Conservation (phyloP, 2,888 invertebrate genomes). For the Mesorhabditis sp. region DNA sequence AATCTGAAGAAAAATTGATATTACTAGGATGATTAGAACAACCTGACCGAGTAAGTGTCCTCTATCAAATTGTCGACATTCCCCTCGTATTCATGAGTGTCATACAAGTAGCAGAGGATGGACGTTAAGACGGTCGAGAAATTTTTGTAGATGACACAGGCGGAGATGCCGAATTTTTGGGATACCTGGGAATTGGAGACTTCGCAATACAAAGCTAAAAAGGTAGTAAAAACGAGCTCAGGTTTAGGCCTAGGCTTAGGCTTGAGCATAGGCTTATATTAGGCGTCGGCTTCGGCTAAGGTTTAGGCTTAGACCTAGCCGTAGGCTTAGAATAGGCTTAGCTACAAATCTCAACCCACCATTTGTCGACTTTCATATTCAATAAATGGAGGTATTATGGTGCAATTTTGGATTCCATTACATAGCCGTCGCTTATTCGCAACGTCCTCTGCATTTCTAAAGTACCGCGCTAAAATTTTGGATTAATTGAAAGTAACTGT, state of each 20-base stretch:
- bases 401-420: neutral
- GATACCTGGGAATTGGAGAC: neutral
- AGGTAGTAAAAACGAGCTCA: too few species aligned
- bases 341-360: neutral
- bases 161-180: neutral
- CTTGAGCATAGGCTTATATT: too few species aligned
- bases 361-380: constrained; percentile 5
- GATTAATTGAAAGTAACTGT: too few species aligned
- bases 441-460: neutral
- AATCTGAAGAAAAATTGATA: neutral
- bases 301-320: neutral
- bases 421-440: neutral
- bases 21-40: neutral
- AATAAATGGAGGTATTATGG: neutral
- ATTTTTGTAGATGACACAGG: constrained; percentile 4
- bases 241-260: too few species aligned
- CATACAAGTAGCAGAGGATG: neutral
- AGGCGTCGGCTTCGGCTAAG: neutral
- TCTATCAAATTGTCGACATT: neutral
- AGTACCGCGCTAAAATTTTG: neutral
- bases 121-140: neutral
- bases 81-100: neutral
- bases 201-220: too few species aligned
- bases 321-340: neutral
- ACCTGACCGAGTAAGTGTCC: neutral